phyloP scores from a whole-genome alignment of 2,113 vertebrate species.

The Stictonetta naevosa region DNA sequence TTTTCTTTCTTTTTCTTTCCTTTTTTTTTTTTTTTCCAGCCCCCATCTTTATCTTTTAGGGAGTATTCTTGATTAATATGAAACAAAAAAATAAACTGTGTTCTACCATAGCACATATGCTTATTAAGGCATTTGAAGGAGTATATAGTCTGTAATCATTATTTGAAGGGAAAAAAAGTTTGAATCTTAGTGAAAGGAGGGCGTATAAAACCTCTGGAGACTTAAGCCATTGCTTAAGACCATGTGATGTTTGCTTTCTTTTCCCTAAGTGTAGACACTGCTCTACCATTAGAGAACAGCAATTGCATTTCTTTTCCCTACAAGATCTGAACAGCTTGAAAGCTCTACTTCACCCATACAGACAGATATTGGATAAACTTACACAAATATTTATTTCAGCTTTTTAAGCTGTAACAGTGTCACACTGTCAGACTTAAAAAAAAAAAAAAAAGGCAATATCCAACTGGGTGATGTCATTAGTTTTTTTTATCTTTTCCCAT shows the following conservation, averaged over 20 bases:
- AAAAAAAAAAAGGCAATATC: neutral
- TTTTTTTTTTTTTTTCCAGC: neutral
- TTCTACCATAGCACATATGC: neutral
- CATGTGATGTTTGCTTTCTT: fast-evolving
- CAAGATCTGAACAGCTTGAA: neutral
- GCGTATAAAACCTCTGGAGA: neutral
- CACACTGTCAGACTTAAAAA: neutral
- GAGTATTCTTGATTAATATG: neutral
- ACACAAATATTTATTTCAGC: neutral
- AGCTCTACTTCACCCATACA: neutral
- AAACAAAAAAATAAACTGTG: neutral
- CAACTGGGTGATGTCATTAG: neutral
- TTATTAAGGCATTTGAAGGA: neutral
- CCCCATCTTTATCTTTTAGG: neutral
- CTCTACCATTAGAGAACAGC: neutral
- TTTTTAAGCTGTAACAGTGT: neutral
- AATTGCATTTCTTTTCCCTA: neutral
- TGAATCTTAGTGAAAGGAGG: neutral
- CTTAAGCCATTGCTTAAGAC: neutral
- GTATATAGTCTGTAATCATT: neutral
- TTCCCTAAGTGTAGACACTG: neutral
- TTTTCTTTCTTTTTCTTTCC: neutral
- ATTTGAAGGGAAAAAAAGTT: neutral
- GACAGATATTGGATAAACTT: neutral
- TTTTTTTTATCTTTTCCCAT: neutral